Evolutionary conservation across 2,888 invertebrate species (phyloP).

Genomic region (Ophion costatus): DNA sequence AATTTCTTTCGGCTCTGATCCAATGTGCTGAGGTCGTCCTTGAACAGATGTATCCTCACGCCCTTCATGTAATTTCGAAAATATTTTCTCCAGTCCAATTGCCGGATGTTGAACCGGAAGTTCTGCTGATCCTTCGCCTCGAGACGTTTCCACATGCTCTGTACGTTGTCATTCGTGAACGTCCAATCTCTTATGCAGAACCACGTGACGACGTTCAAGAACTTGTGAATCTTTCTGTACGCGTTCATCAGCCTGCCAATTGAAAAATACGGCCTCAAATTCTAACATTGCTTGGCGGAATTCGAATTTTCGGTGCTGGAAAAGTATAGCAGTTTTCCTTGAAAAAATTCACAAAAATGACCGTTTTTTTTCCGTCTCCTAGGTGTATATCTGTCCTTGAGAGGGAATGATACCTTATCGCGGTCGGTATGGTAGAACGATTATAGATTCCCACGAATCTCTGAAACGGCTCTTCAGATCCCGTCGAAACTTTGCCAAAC

Average conservation of each 20-base stretch:
- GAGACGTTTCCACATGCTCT: constrained; percentile 86
- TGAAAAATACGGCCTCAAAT: too few relatives aligned
- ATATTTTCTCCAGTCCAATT: constrained; percentile 90
- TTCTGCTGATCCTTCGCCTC: constrained; percentile 84
- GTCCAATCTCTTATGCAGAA: constrained; percentile 89
- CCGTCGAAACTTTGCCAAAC: too few relatives aligned
- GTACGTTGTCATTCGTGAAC: constrained; percentile 88
- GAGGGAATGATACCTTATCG: too few relatives aligned
- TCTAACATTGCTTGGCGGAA: too few relatives aligned
- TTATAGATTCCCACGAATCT: too few relatives aligned
- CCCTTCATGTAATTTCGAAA: constrained; percentile 90
- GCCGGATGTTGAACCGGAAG: constrained; percentile 90
- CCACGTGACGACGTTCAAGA: constrained; percentile 89
- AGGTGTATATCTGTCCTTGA: too few relatives aligned
- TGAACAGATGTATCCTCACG: constrained; percentile 90
- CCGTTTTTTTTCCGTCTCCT: too few relatives aligned
- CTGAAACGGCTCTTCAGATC: too few relatives aligned
- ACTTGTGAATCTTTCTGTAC: constrained; percentile 92
- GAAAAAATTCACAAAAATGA: too few relatives aligned
- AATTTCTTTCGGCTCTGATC: constrained; percentile 86
- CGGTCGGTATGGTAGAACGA: too few relatives aligned
- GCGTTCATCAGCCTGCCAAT: constrained; percentile 89
- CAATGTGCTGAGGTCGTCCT: constrained; percentile 89
- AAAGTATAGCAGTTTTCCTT: too few relatives aligned
- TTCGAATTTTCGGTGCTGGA: too few relatives aligned